phyloP scores from a whole-genome alignment of 2,797 vertebrate genomes.

The Gallirallus australis region DNA sequence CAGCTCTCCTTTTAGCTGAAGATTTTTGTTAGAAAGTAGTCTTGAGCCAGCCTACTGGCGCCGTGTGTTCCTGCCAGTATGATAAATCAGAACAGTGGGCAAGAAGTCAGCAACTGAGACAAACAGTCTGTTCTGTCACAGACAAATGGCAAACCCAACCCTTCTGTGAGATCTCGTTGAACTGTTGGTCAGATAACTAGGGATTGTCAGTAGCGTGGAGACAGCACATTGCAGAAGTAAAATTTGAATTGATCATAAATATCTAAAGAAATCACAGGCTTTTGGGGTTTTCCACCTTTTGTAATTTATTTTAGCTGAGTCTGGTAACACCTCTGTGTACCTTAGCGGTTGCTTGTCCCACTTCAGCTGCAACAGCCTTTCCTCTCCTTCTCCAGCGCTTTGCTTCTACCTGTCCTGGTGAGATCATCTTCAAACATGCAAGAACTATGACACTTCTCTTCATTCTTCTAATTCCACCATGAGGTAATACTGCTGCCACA shows the following conservation, averaged over 20 bases:
- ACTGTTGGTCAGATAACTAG: neutral
- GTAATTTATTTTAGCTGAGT: neutral
- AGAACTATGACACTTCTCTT: neutral
- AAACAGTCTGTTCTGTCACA: neutral
- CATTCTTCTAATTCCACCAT: neutral
- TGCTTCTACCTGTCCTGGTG: neutral
- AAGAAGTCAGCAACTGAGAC: neutral
- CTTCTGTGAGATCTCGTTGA: neutral
- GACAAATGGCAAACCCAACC: neutral
- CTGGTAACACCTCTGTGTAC: neutral
- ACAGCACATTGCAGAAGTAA: neutral
- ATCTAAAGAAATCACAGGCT: fast-evolving
- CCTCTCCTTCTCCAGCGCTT: neutral
- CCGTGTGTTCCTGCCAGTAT: neutral
- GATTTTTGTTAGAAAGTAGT: neutral
- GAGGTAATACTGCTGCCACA: fast-evolving
- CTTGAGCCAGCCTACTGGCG: neutral
- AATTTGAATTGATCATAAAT: neutral
- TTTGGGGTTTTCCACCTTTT: neutral
- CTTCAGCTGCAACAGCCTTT: neutral
- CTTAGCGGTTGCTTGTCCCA: neutral
- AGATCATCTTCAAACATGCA: neutral
- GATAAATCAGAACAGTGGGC: conserved; percentile 20
- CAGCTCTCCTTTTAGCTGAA: neutral
- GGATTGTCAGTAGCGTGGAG: neutral